Base-by-base conservation (phyloP, 2,797 vertebrate species). In the Gallinago solitaria region DNA sequence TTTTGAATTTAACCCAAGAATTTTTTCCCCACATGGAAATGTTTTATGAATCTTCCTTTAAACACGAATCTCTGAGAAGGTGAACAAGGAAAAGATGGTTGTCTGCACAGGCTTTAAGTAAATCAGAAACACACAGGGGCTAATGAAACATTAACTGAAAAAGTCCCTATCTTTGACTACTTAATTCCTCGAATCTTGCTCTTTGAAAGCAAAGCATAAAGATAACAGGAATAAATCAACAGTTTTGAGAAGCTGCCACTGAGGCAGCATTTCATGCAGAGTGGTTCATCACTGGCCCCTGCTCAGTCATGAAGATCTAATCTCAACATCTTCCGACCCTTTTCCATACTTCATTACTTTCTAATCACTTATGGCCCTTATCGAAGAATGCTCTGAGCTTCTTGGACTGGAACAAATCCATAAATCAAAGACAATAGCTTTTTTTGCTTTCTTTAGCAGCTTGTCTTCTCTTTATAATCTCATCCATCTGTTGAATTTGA, bases 281-380 rank as follows among this genome's bases (percentile, higher is more conserved):
- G 53, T 76, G 95, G 83, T 93, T 97, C 60, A 69, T 91, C 78
- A 17, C 75, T 73, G 60, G 77, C 68, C 83, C 69, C 89, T 94
- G 90, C 65, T 97, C 89, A 83, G 76, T 68, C 88, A 83, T 61
- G 92, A 95, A 87, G 90, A 95, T 88, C 83, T 96, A 96, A 97
- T 97, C 96, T 96, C 92, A 74, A 41, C 64, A 93, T 90, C 91
- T 97, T 88, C 94, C 41, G 19, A 94, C 94, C 90, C 45, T 48
- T 94, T 91, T 92, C 95, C 81, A 89, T 83, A 94, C 94, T 94
- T 95, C 95, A 89, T 97, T 97, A 95, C 90, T 96, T 95, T 95
- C 94, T 95, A 95, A 97, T 96, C 89, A 83, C 75, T 97, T 83
- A 45, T 9, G 64, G 92, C 80, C 83, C 85, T 96, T 95, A 89